These are phyloP conservation scores for Neosilurus mollespiculum DNA, from an alignment of 2,797 vertebrate species.

Conservation along the genomic window DNA sequence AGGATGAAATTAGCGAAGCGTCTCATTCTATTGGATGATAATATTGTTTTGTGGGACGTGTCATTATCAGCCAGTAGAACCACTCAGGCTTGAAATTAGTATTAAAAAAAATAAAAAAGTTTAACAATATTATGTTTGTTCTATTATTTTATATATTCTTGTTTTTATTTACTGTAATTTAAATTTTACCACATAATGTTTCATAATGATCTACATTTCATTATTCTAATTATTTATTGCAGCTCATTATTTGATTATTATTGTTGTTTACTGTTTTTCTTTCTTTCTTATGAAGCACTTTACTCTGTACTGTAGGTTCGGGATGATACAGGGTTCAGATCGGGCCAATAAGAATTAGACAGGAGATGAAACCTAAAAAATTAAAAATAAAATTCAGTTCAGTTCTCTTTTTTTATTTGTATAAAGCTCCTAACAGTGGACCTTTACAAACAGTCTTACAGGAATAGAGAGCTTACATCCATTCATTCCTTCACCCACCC, in stretches of 20 bases:
- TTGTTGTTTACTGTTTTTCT: neutral
- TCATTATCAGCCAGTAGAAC: neutral
- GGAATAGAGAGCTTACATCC: too few relatives aligned
- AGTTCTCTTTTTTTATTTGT: too few relatives aligned
- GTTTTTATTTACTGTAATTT: neutral
- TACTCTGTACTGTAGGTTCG: too few relatives aligned
- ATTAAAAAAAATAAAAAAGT: neutral
- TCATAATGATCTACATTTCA: neutral
- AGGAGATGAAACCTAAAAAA: too few relatives aligned
- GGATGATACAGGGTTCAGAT: too few relatives aligned
- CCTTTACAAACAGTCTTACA: too few relatives aligned
- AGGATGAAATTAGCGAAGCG: neutral
- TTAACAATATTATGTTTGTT: neutral
- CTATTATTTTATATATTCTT: neutral
- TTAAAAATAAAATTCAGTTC: too few relatives aligned
- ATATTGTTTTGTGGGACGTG: neutral
- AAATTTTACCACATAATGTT: too few relatives aligned
- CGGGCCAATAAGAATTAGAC: too few relatives aligned
- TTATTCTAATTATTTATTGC: neutral
- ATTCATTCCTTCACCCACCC: too few relatives aligned
- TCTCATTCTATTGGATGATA: neutral
- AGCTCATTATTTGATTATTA: neutral
- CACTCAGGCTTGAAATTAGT: conserved; percentile 19
- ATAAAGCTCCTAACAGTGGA: too few relatives aligned
- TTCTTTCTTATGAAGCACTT: too few relatives aligned